Base-by-base conservation (phyloP, 2,113 vertebrate genomes). In the Casuarius casuarius region DNA sequence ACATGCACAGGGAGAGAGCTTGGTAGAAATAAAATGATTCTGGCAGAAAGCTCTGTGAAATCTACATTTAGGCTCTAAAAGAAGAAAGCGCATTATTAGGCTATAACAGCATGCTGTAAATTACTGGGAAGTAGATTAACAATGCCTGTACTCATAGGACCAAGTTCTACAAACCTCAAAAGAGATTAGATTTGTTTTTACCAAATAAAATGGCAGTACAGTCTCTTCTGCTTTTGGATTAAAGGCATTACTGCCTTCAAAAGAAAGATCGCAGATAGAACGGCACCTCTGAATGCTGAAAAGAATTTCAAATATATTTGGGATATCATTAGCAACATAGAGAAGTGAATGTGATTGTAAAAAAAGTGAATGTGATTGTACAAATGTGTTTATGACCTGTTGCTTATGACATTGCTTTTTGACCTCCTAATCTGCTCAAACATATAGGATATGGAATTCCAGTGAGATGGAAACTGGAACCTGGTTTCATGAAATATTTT, bases 221-320 rank as follows among this genome's bases (percentile, higher is more conserved):
- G 29, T 31, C 56, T 59, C 1, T 5, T 11, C 2, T 18, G 7
- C 7, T 71, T 87, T 42, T 49, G 6, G 7, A 52, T 46, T 71
- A 68, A 83, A 73, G 10, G 5, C 8, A 13, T 22, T 75, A 12
- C 7, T 79, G 4, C 20, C 10, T 51, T 23, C 0, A 4, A 62
- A 33, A 46, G n/a, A 38, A 46, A 68, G 22, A 23, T n/a, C 29
- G 33, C 0, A 1, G 6, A 4, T 29, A 18, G 1, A 4, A 61
- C 0, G 0, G 4, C 6, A 19, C 6, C 18, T 61, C 31, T 76
- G n/a, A 29, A 23, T 26, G 13, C 9, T 5, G 9, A 25, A 10
- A 40, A 18, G 28, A 42, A 62, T 82, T 89, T 66, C 44, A 48
- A 18, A 22, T n/a, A 6, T 10, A 23, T 67, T 71, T 15, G 19